A percentile compares a stretch with the other conserved stretches of the same genome.
Conservation (phyloP, 2,888 invertebrate genomes). For the Microdon myrmicae region DNA sequence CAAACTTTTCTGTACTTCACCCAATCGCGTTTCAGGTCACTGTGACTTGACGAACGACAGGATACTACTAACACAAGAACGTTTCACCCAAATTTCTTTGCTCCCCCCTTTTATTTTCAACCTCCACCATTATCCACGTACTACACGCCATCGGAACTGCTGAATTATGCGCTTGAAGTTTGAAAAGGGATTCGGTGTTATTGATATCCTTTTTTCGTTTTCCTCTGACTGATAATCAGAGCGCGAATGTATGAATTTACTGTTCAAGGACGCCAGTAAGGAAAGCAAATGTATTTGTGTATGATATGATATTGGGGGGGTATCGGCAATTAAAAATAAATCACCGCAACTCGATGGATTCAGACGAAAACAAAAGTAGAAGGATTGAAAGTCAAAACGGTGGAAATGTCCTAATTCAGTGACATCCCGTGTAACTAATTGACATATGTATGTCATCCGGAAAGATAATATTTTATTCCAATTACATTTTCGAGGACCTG, state of each 20-base stretch:
- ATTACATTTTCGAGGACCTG: too few species aligned
- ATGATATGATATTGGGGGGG: conserved; percentile 16
- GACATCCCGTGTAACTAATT: too few species aligned
- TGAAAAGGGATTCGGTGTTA: conserved; percentile 15
- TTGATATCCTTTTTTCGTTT: conserved; percentile 16
- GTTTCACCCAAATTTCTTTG: conserved; percentile 10
- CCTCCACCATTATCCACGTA: conserved; percentile 9
- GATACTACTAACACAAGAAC: conserved; percentile 44
- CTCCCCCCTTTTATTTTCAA: background rate
- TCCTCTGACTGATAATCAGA: conserved; percentile 29
- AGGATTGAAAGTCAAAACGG: too few species aligned
- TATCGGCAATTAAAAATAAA: conserved; percentile 48
- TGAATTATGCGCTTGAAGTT: conserved; percentile 44
- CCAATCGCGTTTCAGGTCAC: conserved; percentile 31
- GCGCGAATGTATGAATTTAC: conserved; percentile 9
- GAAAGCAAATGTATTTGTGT: background rate
- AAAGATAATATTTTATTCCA: too few species aligned
- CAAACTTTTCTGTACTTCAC: conserved; percentile 27
- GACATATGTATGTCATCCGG: too few species aligned
- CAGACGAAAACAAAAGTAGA: too few species aligned
- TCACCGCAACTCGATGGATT: background rate
- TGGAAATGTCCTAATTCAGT: too few species aligned
- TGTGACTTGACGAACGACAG: conserved; percentile 43
- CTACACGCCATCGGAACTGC: conserved; percentile 27
- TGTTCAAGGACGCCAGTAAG: too few species aligned